These are phyloP conservation scores for Bembecia ichneumoniformis DNA, from an alignment of 2,888 invertebrate species.

Conservation along the genomic window DNA sequence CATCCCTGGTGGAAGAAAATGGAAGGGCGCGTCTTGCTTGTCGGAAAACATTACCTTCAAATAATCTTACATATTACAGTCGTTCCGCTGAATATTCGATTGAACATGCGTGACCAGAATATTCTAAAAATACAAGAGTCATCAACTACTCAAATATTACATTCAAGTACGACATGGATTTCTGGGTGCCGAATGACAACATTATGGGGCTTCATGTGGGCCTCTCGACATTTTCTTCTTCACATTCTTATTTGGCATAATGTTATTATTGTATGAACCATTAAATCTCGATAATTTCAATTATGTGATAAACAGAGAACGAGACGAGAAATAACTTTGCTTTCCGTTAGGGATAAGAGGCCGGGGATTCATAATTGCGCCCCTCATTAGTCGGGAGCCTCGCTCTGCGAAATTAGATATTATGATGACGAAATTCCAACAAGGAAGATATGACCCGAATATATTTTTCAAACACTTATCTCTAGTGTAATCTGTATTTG, in stretches of 20 bases:
- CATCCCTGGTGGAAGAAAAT: constrained; percentile 28
- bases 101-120: constrained; percentile 21
- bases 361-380: constrained; percentile 41
- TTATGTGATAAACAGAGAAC: constrained; percentile 24
- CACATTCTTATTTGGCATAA: no score
- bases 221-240: no score
- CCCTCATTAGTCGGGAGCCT: constrained; percentile 38
- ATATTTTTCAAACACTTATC: background rate
- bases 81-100: constrained; percentile 35
- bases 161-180: no score
- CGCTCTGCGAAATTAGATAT: constrained; percentile 39
- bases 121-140: no score
- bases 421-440: constrained; percentile 34
- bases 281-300: constrained; percentile 18
- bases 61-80: constrained; percentile 29
- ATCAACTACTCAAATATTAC: no score
- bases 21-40: constrained; percentile 18
- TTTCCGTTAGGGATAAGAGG: constrained; percentile 33
- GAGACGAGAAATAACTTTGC: constrained; percentile 18
- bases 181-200: no score
- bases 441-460: constrained; percentile 24
- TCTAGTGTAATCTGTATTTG: background rate
- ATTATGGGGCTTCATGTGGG: no score
- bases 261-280: no score
- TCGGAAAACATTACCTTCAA: constrained; percentile 18